Conservation (phyloP, 2,888 invertebrate species). For the Pycnomerus fuliginosus region DNA sequence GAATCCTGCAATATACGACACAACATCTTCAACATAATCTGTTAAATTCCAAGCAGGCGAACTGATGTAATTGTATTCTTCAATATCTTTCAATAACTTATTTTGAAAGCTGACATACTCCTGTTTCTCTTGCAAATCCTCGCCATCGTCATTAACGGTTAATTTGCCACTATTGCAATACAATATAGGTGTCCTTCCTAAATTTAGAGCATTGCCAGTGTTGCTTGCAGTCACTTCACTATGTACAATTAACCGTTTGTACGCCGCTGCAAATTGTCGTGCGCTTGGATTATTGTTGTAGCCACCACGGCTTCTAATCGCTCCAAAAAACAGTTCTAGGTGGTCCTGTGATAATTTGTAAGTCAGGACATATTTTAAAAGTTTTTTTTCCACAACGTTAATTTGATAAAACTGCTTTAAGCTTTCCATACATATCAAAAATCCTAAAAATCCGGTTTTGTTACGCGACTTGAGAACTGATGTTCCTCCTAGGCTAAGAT, state of each 20-base stretch:
- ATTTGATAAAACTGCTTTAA: background rate
- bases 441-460: conserved; percentile 2
- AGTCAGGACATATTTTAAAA: background rate
- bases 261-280: too few species aligned
- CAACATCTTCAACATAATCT: background rate
- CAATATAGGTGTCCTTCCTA: background rate
- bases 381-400: background rate
- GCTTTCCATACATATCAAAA: background rate
- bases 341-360: background rate
- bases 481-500: background rate
- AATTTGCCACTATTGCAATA: background rate
- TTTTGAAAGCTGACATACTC: background rate
- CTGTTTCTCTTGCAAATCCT: background rate
- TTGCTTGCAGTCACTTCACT: background rate
- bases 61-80: background rate
- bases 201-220: background rate
- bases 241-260: background rate
- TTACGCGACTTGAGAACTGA: background rate
- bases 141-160: background rate
- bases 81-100: too few species aligned
- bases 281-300: background rate
- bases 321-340: background rate
- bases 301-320: background rate
- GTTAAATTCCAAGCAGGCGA: background rate
- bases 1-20: conserved; percentile 1